Percentiles rank a stretch among this genome's conserved stretches.
Evolutionary conservation across 2,888 invertebrate genomes (phyloP).

Genomic region (Leucozona laternaria): DNA sequence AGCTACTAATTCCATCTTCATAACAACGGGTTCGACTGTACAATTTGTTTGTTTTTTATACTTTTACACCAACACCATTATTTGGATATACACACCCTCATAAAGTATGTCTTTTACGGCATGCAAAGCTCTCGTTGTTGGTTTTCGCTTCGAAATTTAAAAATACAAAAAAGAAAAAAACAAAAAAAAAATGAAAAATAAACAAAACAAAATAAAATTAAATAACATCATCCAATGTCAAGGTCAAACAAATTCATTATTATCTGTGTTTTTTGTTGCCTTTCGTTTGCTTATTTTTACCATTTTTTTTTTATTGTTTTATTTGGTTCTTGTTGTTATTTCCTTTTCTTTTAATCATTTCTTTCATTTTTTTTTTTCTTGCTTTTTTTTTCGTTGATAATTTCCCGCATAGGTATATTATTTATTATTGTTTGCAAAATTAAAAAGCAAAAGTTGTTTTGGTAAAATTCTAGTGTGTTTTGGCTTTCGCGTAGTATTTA

Average conservation of each 20-base stretch:
- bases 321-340: background rate
- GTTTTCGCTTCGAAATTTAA: conserved; percentile 17
- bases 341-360: conserved; percentile 35
- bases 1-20: no score
- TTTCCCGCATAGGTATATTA: conserved; percentile 21
- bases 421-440: background rate
- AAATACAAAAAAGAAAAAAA: conserved; percentile 27
- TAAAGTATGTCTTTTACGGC: background rate
- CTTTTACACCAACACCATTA: background rate
- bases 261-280: conserved; percentile 50
- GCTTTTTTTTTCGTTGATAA: conserved; percentile 19
- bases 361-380: conserved; percentile 15
- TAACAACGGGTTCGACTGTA: conserved; percentile 6
- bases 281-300: conserved; percentile 25
- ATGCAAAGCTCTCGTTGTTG: background rate
- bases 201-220: conserved; percentile 67
- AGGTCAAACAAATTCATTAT: conserved; percentile 74
- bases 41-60: background rate
- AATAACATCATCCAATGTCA: conserved; percentile 76
- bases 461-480: background rate
- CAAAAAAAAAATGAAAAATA: conserved; percentile 23
- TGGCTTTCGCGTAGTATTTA: background rate
- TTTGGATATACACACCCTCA: conserved; percentile 13
- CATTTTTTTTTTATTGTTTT: background rate
- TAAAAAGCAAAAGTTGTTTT: conserved; percentile 2